Percentiles rank a stretch among this genome's conserved stretches.
Evolutionary conservation across 2,113 vertebrate genomes (phyloP).

Genomic region (Laticauda laticaudata): DNA sequence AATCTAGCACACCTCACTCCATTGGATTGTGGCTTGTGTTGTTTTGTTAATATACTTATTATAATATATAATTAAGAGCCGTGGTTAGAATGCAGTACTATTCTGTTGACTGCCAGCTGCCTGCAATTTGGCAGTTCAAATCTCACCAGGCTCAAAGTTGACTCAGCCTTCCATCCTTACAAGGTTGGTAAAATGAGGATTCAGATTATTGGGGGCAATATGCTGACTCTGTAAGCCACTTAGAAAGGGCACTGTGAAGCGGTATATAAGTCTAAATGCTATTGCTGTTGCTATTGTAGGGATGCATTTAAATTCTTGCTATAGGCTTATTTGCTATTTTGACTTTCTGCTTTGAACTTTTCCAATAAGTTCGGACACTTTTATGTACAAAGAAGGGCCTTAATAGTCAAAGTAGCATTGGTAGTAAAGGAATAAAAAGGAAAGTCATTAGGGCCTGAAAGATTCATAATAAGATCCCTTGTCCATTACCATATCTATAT

Average conservation of each 20-base stretch:
- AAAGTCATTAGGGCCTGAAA: neutral
- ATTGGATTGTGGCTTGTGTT: neutral
- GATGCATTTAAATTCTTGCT: neutral
- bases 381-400: neutral
- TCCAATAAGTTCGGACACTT: neutral
- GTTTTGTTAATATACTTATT: neutral
- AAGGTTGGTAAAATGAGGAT: too few species aligned
- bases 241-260: too few species aligned
- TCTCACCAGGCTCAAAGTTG: too few species aligned
- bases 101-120: too few species aligned
- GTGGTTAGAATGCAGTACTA: too few species aligned
- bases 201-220: too few species aligned
- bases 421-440: neutral
- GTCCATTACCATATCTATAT: neutral
- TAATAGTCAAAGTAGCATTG: neutral
- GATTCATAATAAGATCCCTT: neutral
- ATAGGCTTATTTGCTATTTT: constrained; percentile 4
- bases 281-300: neutral
- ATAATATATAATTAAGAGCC: too few species aligned
- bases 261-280: too few species aligned
- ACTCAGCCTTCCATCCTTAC: too few species aligned
- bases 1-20: neutral
- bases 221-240: too few species aligned
- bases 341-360: constrained; percentile 15
- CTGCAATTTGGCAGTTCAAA: too few species aligned